Percentiles rank a stretch among this genome's conserved stretches.
Conservation (phyloP, 2,113 vertebrate species). For the Prietella phreatophila region DNA sequence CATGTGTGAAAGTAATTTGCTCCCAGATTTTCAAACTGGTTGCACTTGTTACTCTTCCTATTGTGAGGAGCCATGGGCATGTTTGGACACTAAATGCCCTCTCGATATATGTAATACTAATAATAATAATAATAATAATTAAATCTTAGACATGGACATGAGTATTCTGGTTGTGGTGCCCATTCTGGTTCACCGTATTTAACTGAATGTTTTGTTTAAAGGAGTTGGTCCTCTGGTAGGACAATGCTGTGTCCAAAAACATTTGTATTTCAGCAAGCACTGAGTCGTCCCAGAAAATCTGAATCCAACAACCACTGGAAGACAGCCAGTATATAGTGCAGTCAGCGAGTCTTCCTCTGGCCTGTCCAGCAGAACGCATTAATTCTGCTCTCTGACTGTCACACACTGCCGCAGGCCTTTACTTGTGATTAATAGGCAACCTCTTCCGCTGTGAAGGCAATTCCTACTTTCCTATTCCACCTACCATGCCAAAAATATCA, state of each 20-base stretch:
- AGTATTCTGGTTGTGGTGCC: background rate
- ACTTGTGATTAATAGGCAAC: slow-evolving; percentile 39
- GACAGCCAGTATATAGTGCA: slow-evolving; percentile 16
- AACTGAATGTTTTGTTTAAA: background rate
- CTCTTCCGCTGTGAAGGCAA: slow-evolving; percentile 28
- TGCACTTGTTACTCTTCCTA: background rate
- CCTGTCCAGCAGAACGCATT: slow-evolving; percentile 3
- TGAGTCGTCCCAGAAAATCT: background rate
- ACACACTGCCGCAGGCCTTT: background rate
- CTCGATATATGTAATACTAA: background rate
- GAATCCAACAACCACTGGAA: background rate
- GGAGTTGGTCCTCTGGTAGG: background rate
- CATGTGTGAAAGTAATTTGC: background rate
- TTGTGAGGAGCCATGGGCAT: background rate
- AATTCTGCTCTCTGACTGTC: slow-evolving; percentile 11
- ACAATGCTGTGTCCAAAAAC: background rate
- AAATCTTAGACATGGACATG: background rate
- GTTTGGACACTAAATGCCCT: background rate
- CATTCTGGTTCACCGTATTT: background rate
- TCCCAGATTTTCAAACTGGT: background rate
- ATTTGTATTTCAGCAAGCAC: background rate
- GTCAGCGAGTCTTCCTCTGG: slow-evolving; percentile 23
- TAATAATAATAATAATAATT: background rate
- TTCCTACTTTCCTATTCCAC: slow-evolving; percentile 18
- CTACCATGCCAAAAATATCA: slow-evolving; percentile 20